Percentiles rank a stretch among this genome's conserved stretches.
Evolutionary conservation across 2,113 vertebrate genomes (phyloP).

Genomic region (Nycticebus coucang): DNA sequence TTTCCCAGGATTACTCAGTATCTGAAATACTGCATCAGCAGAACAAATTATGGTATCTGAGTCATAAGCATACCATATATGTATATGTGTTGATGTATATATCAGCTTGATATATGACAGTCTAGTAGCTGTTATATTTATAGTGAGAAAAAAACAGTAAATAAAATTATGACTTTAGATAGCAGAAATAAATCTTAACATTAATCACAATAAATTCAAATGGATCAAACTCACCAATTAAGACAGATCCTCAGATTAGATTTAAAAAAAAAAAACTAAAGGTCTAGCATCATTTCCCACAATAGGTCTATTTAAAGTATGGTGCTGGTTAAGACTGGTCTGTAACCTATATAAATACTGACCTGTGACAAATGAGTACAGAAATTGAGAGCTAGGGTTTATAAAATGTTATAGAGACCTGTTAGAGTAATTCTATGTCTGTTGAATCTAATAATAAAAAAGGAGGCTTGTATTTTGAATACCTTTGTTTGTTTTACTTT

Average conservation of each 20-base stretch:
- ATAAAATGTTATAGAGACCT: background rate
- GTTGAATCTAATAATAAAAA: background rate
- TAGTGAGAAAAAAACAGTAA: background rate
- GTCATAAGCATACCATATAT: background rate
- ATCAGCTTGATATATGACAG: background rate
- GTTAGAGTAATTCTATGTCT: background rate
- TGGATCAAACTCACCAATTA: background rate
- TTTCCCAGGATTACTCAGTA: background rate
- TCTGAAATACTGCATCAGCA: background rate
- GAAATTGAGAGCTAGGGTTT: background rate
- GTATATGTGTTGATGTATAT: background rate
- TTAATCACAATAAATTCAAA: background rate
- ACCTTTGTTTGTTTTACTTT: background rate
- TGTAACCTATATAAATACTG: background rate
- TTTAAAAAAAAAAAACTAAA: background rate
- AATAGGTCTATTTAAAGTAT: background rate
- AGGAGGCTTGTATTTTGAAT: background rate
- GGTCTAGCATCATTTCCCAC: background rate
- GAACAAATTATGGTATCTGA: background rate
- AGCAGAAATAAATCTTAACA: background rate
- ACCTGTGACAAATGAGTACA: background rate
- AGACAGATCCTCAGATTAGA: background rate
- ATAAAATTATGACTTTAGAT: background rate
- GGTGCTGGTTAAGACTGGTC: background rate
- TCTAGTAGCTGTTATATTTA: background rate